These are phyloP conservation scores for Neodiprion pinetum DNA, from an alignment of 1,140 invertebrate genomes.

Conservation along the genomic window DNA sequence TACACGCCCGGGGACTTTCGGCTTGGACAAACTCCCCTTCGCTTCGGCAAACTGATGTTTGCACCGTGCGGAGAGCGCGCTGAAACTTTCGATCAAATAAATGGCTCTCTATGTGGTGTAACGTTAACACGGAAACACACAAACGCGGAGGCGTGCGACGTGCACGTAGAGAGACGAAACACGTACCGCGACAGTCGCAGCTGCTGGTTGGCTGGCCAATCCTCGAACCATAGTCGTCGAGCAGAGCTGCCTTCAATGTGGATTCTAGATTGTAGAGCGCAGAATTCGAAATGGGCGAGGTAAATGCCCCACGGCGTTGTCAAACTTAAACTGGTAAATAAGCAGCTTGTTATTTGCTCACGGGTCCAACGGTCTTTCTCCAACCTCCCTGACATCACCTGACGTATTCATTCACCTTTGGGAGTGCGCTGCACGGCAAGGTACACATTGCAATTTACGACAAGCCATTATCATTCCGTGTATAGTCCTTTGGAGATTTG, in stretches of 20 bases:
- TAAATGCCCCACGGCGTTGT: neutral
- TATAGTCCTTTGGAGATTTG: no score
- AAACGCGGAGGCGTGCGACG: no score
- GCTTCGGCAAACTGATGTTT: neutral
- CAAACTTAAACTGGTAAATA: slow-evolving; percentile 5
- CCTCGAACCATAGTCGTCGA: neutral
- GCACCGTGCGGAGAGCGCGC: neutral
- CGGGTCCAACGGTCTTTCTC: neutral
- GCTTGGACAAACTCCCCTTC: neutral
- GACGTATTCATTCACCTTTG: no score
- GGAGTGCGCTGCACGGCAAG: no score
- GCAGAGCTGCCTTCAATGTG: neutral
- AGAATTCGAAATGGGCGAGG: neutral
- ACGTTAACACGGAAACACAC: no score
- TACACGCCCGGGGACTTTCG: no score
- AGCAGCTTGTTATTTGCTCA: slow-evolving; percentile 1
- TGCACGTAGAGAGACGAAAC: no score
- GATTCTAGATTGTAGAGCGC: neutral
- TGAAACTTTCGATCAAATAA: slow-evolving; percentile 1
- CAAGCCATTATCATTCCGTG: no score
- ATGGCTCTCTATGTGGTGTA: neutral
- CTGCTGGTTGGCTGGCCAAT: neutral
- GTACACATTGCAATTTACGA: no score
- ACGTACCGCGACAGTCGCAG: no score
- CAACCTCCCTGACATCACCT: neutral